Percentiles rank a stretch among this genome's conserved stretches.
phyloP scores from a whole-genome alignment of 2,797 vertebrate species.

The Carapus acus region DNA sequence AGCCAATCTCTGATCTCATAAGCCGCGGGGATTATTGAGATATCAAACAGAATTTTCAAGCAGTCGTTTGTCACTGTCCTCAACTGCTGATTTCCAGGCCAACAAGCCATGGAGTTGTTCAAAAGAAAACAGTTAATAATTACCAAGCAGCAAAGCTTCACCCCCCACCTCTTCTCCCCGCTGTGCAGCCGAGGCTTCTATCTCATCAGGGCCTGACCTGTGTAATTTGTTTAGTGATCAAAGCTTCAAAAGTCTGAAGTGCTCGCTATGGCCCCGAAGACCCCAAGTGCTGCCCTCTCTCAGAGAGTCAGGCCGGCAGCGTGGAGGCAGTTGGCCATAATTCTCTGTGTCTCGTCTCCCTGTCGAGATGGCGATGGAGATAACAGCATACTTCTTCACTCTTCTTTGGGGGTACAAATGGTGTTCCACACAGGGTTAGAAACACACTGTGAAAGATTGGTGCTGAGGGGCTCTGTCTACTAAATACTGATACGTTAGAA shows the following conservation, averaged over 20 bases:
- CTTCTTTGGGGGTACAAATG: no score
- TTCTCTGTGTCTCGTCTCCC: no score
- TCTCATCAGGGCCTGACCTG: conserved; percentile 45
- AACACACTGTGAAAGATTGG: no score
- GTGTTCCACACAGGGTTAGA: no score
- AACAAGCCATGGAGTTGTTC: conserved; percentile 9
- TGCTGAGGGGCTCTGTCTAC: no score
- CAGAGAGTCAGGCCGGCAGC: no score
- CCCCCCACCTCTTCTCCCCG: conserved; percentile 3
- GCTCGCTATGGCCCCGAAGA: no score
- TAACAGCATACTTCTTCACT: no score
- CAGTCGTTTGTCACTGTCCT: conserved; percentile 17
- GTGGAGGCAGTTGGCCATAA: no score
- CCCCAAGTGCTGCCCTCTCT: no score
- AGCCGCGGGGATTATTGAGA: conserved; percentile 26
- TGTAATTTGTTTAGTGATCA: conserved; percentile 43
- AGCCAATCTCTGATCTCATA: conserved; percentile 45
- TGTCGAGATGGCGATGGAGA: no score
- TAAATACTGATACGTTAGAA: no score
- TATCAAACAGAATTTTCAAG: conserved; percentile 46
- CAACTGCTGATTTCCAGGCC: conserved; percentile 4
- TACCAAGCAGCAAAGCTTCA: conserved; percentile 20
- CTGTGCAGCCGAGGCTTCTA: conserved; percentile 30
- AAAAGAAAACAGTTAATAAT: conserved; percentile 35
- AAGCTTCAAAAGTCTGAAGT: conserved; percentile 29